These are phyloP conservation scores for Graphium colonna DNA, from an alignment of 2,888 invertebrate species.

Conservation along the genomic window DNA sequence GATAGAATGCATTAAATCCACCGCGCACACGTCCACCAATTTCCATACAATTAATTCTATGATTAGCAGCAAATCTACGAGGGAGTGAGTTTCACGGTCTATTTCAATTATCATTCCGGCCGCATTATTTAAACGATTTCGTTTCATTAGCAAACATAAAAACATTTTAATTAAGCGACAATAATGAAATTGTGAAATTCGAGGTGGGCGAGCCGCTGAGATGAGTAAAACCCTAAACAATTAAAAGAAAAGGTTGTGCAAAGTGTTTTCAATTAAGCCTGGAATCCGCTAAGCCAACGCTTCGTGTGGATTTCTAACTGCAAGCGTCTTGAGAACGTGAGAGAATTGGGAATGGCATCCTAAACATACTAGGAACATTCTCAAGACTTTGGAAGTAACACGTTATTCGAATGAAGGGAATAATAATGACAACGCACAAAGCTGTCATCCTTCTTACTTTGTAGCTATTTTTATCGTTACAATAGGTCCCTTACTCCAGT, in stretches of 20 bases:
- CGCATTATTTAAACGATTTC: constrained; percentile 24
- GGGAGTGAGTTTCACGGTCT: constrained; percentile 47
- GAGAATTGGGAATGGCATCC: constrained; percentile 55
- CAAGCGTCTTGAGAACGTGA: constrained; percentile 45
- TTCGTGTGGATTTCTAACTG: constrained; percentile 50
- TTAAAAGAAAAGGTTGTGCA: constrained; percentile 66
- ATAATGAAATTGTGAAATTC: constrained; percentile 32
- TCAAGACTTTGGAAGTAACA: no score
- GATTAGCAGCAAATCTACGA: constrained; percentile 61
- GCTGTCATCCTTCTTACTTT: no score
- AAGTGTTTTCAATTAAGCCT: constrained; percentile 73
- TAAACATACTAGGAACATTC: constrained; percentile 8
- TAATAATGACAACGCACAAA: no score
- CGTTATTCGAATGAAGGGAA: no score
- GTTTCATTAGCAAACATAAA: constrained; percentile 22
- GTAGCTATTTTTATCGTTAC: no score
- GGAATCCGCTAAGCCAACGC: constrained; percentile 58
- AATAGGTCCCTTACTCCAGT: no score
- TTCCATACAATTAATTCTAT: constrained; percentile 72
- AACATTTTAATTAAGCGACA: constrained; percentile 28
- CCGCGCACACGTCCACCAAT: constrained; percentile 60
- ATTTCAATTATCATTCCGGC: constrained; percentile 39
- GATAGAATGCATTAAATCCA: constrained; percentile 71
- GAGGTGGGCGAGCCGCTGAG: constrained; percentile 26
- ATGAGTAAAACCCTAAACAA: constrained; percentile 41